Evolutionary conservation across 2,113 vertebrate species (phyloP).

Genomic region (Anolis sagrei): DNA sequence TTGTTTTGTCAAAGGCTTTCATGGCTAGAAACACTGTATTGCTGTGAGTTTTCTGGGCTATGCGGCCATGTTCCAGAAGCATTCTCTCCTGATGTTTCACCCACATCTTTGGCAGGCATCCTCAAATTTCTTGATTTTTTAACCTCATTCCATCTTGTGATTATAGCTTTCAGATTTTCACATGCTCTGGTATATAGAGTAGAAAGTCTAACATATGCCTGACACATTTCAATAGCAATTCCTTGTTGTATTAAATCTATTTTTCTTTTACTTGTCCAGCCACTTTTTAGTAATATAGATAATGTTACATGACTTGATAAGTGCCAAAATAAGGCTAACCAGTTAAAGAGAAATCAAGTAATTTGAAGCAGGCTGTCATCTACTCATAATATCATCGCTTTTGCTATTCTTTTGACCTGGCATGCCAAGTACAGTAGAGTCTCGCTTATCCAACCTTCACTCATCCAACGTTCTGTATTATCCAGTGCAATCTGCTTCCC

Average conservation of each 20-base stretch:
- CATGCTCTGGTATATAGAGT: too few species aligned
- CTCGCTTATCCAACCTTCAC: too few species aligned
- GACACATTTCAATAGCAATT: not conserved
- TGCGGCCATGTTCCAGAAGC: too few species aligned
- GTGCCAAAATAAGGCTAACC: not conserved
- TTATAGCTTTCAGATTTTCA: not conserved
- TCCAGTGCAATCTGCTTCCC: too few species aligned
- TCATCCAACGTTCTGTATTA: too few species aligned
- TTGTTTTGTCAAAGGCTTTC: too few species aligned
- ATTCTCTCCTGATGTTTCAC: too few species aligned
- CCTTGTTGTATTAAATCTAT: not conserved
- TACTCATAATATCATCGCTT: not conserved
- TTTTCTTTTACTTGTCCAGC: not conserved
- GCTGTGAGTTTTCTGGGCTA: too few species aligned
- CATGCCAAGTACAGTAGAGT: too few species aligned
- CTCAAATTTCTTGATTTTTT: not conserved
- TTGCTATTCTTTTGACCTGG: not conserved
- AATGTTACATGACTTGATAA: not conserved
- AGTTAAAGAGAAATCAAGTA: not conserved
- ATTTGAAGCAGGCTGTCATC: not conserved
- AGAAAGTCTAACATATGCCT: too few species aligned
- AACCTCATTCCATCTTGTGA: not conserved
- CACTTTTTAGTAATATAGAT: not conserved
- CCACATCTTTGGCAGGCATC: too few species aligned
- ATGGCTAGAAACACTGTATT: too few species aligned